Conservation (phyloP, 2,113 vertebrate genomes). For the Zosterops borbonicus region DNA sequence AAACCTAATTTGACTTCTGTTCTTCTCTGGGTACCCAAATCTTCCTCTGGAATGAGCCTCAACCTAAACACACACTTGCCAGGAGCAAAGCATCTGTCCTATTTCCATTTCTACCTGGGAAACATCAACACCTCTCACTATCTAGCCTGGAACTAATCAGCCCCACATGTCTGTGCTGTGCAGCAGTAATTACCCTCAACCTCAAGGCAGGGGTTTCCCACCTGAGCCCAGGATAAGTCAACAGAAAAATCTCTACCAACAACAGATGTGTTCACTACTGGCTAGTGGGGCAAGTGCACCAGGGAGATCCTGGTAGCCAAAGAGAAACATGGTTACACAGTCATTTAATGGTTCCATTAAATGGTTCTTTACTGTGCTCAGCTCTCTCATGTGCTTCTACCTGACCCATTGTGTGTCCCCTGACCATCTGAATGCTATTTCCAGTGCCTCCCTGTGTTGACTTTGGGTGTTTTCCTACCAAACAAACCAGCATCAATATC, state of each 20-base stretch:
- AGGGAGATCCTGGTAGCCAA: background rate
- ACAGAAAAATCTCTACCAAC: background rate
- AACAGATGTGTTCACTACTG: background rate
- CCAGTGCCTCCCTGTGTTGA: background rate
- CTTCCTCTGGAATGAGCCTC: background rate
- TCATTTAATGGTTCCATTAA: background rate
- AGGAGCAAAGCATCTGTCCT: background rate
- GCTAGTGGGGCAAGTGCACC: background rate
- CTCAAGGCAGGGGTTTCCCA: background rate
- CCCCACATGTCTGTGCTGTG: background rate
- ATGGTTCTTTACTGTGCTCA: background rate
- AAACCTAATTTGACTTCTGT: background rate
- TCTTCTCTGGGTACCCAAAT: background rate
- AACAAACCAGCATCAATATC: background rate
- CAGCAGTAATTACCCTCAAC: background rate
- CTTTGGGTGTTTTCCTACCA: constrained; percentile 31
- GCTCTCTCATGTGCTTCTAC: background rate
- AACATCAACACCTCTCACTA: background rate
- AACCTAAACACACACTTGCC: background rate
- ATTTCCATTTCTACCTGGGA: background rate
- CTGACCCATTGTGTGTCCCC: background rate
- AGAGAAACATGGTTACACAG: background rate
- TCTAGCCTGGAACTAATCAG: constrained; percentile 8
- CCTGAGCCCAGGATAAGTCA: background rate
- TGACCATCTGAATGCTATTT: constrained; percentile 1